Conservation (phyloP, 2,888 invertebrate genomes). For the Gortyna flavago region DNA sequence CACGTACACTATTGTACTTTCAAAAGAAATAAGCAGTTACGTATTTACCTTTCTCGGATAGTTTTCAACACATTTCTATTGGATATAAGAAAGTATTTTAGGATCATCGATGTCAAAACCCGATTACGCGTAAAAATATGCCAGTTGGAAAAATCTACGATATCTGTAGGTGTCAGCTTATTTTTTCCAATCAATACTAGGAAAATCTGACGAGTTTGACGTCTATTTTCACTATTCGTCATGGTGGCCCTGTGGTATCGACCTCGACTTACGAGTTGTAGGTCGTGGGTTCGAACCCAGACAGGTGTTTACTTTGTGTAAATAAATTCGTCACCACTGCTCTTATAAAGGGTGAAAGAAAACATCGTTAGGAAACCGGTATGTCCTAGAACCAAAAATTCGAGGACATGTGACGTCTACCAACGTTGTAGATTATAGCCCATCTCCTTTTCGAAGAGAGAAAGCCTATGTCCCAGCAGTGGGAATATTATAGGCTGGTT, state of each 20-base stretch:
- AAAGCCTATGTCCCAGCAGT: neutral
- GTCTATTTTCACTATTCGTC: constrained; percentile 3
- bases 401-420: neutral
- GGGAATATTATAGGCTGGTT: neutral
- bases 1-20: neutral
- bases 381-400: no score
- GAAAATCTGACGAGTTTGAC: constrained; percentile 10
- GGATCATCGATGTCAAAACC: constrained; percentile 12
- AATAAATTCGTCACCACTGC: neutral
- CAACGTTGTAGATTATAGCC: neutral
- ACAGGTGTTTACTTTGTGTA: neutral
- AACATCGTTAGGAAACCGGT: no score
- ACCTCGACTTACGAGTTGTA: neutral
- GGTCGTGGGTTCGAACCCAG: neutral
- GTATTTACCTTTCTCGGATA: neutral
- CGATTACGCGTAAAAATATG: constrained; percentile 31
- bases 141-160: constrained; percentile 20
- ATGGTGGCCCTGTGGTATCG: neutral
- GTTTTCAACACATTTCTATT: neutral
- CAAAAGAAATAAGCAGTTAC: neutral
- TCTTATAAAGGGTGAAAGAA: neutral
- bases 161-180: constrained; percentile 21
- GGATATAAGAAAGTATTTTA: neutral
- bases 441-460: neutral
- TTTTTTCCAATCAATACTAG: constrained; percentile 9